Evolutionary conservation across 2,888 invertebrate genomes (phyloP).

Genomic region (Drosophila setosimentum): DNA sequence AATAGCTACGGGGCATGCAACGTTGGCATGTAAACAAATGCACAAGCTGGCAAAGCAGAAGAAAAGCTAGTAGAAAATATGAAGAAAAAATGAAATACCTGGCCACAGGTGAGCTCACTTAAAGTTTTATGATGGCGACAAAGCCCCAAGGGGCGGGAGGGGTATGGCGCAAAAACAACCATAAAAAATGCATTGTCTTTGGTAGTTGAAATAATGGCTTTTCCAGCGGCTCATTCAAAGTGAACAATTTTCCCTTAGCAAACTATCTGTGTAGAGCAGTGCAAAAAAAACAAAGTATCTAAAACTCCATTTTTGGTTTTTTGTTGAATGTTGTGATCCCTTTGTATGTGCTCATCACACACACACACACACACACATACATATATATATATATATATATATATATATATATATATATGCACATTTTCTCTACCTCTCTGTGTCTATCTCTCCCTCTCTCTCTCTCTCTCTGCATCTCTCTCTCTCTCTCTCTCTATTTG

Average conservation of each 20-base stretch:
- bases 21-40: constrained; percentile 66
- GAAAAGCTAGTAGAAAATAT: background rate
- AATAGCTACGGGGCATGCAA: constrained; percentile 62
- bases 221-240: constrained; percentile 69
- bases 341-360: constrained; percentile 55
- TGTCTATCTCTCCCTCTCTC: constrained; percentile 1
- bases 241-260: constrained; percentile 5
- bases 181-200: constrained; percentile 15
- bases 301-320: constrained; percentile 30
- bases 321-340: constrained; percentile 46
- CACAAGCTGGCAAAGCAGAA: constrained; percentile 21
- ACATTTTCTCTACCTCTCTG: constrained; percentile 4
- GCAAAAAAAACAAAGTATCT: background rate
- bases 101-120: constrained; percentile 68
- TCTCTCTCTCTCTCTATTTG: constrained; percentile 3
- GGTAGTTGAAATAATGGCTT: constrained; percentile 42
- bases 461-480: constrained; percentile 1
- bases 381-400: constrained; percentile 23
- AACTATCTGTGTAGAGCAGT: constrained; percentile 16
- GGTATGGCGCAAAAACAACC: background rate
- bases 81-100: constrained; percentile 3
- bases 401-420: constrained; percentile 1
- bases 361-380: constrained; percentile 28
- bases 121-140: constrained; percentile 71
- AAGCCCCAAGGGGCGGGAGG: constrained; percentile 6